Evolutionary conservation across 2,888 invertebrate species (phyloP).

Genomic region (Dryobotodes eremita): DNA sequence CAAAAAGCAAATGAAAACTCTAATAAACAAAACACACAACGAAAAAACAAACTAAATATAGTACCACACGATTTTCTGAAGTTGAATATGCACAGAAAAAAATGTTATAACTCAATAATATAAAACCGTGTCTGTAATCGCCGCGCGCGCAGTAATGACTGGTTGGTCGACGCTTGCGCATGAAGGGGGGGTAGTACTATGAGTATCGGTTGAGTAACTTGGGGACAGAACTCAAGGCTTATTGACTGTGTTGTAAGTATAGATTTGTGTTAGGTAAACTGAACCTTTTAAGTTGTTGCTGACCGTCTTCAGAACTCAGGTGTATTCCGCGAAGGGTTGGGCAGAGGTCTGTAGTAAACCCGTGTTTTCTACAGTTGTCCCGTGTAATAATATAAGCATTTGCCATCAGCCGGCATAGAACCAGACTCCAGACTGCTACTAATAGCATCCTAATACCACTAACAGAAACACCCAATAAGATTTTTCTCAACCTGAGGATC

Average conservation of each 20-base stretch:
- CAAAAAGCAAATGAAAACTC: constrained; percentile 39
- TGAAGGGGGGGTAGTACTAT: constrained; percentile 41
- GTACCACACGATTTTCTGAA: constrained; percentile 36
- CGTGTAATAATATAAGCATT: too few species aligned
- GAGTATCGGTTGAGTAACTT: constrained; percentile 57
- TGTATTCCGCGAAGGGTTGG: neutral
- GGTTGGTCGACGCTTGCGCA: constrained; percentile 39
- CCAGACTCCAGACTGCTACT: too few species aligned
- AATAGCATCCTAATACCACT: too few species aligned
- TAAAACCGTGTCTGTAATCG: constrained; percentile 46
- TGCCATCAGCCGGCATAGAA: too few species aligned
- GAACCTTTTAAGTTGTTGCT: neutral
- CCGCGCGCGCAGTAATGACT: constrained; percentile 55
- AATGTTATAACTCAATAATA: neutral
- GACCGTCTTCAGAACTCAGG: too few species aligned
- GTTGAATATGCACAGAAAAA: neutral
- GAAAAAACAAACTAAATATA: constrained; percentile 14
- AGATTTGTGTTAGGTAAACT: constrained; percentile 30
- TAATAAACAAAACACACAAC: constrained; percentile 9
- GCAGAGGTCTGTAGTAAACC: too few species aligned
- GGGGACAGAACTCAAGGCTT: constrained; percentile 63
- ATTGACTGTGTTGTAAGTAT: constrained; percentile 38
- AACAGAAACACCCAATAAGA: too few species aligned
- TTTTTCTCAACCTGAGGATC: neutral
- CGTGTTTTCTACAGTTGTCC: too few species aligned